Evolutionary conservation across 1,140 invertebrate genomes (phyloP).

Genomic region (Rhizoglyphus robini): DNA sequence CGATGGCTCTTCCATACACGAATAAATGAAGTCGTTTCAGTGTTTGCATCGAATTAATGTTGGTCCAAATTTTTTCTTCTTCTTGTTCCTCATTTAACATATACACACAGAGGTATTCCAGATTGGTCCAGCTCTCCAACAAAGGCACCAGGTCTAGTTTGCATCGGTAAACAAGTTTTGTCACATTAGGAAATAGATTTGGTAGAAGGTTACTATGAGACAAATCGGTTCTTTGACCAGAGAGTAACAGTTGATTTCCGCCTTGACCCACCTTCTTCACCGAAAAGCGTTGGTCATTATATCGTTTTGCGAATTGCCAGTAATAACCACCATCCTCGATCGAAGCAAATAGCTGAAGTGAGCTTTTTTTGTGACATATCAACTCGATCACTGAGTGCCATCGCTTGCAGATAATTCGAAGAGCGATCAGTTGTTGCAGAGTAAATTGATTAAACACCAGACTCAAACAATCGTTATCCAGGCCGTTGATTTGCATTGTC

Average conservation of each 20-base stretch:
- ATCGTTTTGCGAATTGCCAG: background rate
- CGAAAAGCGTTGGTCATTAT: background rate
- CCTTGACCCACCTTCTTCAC: background rate
- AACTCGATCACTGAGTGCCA: background rate
- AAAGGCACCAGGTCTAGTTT: background rate
- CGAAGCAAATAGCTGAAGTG: background rate
- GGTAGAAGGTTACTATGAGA: background rate
- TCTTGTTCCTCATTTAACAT: background rate
- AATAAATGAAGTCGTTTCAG: background rate
- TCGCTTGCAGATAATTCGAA: background rate
- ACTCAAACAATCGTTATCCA: background rate
- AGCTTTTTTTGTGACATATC: background rate
- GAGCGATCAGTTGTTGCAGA: background rate
- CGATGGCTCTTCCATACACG: background rate
- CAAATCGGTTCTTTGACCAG: background rate
- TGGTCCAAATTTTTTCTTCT: background rate
- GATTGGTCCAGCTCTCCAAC: background rate
- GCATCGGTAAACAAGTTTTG: background rate
- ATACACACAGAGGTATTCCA: background rate
- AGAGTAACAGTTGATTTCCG: background rate
- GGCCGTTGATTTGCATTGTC: background rate
- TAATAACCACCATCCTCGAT: background rate
- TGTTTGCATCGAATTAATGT: background rate
- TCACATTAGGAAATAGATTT: background rate
- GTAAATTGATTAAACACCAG: constrained; percentile 5